Evolutionary conservation across 2,797 vertebrate species (phyloP), one percentile per base, ranked within the genome.

Genomic region (Limnodromus scolopaceus): DNA sequence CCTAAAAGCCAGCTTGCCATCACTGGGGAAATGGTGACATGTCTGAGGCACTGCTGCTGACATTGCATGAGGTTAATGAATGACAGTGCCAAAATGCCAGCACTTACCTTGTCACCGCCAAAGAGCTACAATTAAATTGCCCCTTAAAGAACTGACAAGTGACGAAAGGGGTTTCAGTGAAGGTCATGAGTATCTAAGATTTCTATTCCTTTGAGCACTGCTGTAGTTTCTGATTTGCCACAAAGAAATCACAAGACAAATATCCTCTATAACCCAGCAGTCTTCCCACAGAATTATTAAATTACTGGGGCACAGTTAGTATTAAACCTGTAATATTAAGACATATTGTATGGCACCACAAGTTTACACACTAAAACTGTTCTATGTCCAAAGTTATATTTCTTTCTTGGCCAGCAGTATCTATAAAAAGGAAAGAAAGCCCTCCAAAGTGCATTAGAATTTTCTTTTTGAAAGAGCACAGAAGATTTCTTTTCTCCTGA

Each of bases 141-240:
- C 95, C 97, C 97, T 97, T 97, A 98, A 98, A 97, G 94, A 97
- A 97, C 92, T 98, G 97, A 98, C 97, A 98, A 97, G 97, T 97
- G 98, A 98, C 98, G 98, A 99, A 98, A 99, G 98, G 97, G 98
- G 98, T 98, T 98, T 98, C 98, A 97, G 97, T 97, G 95, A 98
- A 98, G 98, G 98, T 99, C 98, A 98, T 60, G 75, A 95, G 96
- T 98, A 97, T 95, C 97, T 98, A 95, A 84, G 97, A 96, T 97
- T 97, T 93, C 96, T 98, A 91, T 95, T 97, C 97, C 96, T 97
- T 95, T 95, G 96, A 97, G 96, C 91, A 79, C 71, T 87, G 92
- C 94, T 96, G 94, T 97, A 97, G 95, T 96, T 97, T 96, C 92
- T 97, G 93, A 96, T 97, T 97, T 95, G 93, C 96, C 97, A 97